Conservation (phyloP, 1,140 invertebrate genomes). For the Ips typographus region DNA sequence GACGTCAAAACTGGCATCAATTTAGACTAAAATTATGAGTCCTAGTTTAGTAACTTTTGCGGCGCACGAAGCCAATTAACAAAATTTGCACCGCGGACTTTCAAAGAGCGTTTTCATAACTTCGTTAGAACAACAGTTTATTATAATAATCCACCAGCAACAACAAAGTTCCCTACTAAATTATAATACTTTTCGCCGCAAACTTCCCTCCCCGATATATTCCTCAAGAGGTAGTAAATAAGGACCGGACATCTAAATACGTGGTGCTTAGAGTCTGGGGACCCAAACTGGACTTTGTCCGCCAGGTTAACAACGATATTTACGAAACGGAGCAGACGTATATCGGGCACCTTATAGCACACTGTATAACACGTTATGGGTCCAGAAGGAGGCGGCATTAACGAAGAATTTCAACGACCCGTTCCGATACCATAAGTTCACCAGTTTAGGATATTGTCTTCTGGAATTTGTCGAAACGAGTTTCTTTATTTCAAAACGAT, state of each 20-base stretch:
- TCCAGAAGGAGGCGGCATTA: constrained; percentile 30
- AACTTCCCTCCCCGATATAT: constrained; percentile 32
- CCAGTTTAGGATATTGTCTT: constrained; percentile 32
- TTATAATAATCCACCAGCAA: constrained; percentile 19
- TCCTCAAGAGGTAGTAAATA: constrained; percentile 38
- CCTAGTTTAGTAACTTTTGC: background rate
- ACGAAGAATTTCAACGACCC: constrained; percentile 35
- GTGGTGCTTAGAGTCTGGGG: constrained; percentile 33
- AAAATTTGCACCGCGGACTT: background rate
- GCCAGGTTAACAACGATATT: constrained; percentile 34
- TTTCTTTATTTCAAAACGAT: constrained; percentile 13
- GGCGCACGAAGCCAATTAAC: background rate
- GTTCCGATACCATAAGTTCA: constrained; percentile 30
- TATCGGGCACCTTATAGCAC: constrained; percentile 34
- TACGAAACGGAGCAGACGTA: constrained; percentile 29
- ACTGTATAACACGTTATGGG: constrained; percentile 35
- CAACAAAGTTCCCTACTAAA: constrained; percentile 26
- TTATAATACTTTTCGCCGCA: constrained; percentile 28
- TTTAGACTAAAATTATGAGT: constrained; percentile 2
- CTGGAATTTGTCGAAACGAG: constrained; percentile 19
- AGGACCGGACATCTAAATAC: constrained; percentile 35
- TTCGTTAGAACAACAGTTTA: constrained; percentile 17
- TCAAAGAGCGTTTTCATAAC: constrained; percentile 14
- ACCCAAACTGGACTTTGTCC: constrained; percentile 36
- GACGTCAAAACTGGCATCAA: constrained; percentile 12